A percentile compares a stretch with the other conserved stretches of the same genome.
These are phyloP conservation scores for Drosophila kikkawai DNA, from an alignment of 1,140 invertebrate genomes.

Conservation along the genomic window DNA sequence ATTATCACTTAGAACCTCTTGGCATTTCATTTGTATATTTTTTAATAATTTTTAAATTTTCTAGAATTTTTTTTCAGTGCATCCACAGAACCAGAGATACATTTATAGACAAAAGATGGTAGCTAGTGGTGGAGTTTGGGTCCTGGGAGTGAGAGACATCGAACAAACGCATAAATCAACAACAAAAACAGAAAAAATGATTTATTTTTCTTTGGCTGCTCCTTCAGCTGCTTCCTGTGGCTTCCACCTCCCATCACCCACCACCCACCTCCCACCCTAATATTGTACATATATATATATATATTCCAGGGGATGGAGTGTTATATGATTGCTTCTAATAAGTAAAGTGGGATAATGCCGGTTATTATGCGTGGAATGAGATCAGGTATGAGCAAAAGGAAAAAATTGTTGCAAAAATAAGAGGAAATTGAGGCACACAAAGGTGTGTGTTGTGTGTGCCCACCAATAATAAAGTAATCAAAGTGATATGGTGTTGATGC, in stretches of 20 bases:
- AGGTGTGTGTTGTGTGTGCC: conserved; percentile 46
- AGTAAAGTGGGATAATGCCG: conserved; percentile 71
- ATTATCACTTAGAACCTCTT: neutral
- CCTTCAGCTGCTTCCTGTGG: conserved; percentile 36
- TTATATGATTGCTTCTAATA: conserved; percentile 78
- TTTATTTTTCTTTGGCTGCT: conserved; percentile 63
- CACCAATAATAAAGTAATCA: conserved; percentile 82
- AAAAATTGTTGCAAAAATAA: conserved; percentile 13
- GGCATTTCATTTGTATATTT: neutral
- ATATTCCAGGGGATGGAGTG: conserved; percentile 18
- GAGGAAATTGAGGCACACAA: conserved; percentile 19
- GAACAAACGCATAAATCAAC: conserved; percentile 83
- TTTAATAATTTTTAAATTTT: neutral
- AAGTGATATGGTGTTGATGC: conserved; percentile 80
- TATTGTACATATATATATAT: neutral
- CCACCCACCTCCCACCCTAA: too few relatives aligned
- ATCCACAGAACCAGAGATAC: conserved; percentile 2
- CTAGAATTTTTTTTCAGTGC: neutral
- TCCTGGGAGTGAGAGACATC: conserved; percentile 52
- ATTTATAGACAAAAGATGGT: conserved; percentile 26
- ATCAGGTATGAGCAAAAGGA: neutral
- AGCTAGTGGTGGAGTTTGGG: neutral
- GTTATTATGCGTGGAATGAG: conserved; percentile 6
- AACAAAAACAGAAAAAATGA: conserved; percentile 84
- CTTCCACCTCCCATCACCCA: neutral